These are phyloP conservation scores for Papilio dardanus DNA, from an alignment of 1,140 invertebrate species.

Conservation along the genomic window DNA sequence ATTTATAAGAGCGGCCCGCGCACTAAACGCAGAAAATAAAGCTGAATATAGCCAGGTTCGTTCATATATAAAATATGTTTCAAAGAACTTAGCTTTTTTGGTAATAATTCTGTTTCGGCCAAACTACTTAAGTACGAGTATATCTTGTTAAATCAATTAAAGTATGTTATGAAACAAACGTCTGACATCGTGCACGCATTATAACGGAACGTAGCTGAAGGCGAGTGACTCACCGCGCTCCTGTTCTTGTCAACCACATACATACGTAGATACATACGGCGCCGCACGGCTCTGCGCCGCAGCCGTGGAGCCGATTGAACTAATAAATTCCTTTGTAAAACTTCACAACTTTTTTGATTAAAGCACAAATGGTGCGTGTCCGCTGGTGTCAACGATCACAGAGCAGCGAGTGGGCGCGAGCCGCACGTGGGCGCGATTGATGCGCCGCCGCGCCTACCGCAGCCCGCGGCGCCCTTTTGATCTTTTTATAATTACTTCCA, in stretches of 20 bases:
- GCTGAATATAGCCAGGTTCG: not conserved
- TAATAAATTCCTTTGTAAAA: conserved; percentile 29
- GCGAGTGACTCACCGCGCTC: conserved; percentile 43
- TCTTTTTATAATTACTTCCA: conserved; percentile 17
- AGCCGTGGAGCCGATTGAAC: conserved; percentile 25
- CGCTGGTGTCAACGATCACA: conserved; percentile 1
- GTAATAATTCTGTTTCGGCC: not conserved
- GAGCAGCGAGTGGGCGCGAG: not conserved
- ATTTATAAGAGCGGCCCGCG: not conserved
- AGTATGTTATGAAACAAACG: not conserved
- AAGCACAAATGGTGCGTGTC: conserved; percentile 26
- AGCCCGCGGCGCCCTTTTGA: not conserved
- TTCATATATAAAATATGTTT: not conserved
- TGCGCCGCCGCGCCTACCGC: not conserved
- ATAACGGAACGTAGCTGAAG: conserved; percentile 22
- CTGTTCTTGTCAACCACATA: conserved; percentile 18
- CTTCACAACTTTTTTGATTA: conserved; percentile 30
- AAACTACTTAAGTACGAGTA: no score
- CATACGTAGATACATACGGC: not conserved
- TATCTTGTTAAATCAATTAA: not conserved
- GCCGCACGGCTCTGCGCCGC: not conserved
- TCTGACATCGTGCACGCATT: not conserved
- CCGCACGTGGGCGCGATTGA: conserved; percentile 23
- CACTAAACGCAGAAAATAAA: not conserved
- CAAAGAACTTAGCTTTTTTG: not conserved